phyloP scores from a whole-genome alignment of 2,113 vertebrate genomes.

The Aleadryas rufinucha region DNA sequence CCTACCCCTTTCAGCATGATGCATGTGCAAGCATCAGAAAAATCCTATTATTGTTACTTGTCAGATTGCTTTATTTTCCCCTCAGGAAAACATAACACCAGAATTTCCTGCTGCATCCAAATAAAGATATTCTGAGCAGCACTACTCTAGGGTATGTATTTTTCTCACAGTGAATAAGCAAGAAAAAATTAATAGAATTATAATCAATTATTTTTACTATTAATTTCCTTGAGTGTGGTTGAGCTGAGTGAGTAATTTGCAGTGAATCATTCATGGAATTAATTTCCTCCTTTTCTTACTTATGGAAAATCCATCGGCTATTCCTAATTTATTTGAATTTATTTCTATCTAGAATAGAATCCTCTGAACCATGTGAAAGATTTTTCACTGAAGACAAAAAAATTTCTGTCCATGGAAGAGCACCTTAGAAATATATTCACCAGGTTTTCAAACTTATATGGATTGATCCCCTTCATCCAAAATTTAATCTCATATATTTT shows the following conservation, averaged over 20 bases:
- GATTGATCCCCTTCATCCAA: not conserved
- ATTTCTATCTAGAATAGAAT: not conserved
- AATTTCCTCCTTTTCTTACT: not conserved
- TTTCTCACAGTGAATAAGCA: not conserved
- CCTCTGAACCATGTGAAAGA: not conserved
- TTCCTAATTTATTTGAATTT: not conserved
- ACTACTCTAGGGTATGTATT: not conserved
- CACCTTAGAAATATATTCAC: not conserved
- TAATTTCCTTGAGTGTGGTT: not conserved
- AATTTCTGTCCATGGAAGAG: not conserved
- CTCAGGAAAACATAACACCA: not conserved
- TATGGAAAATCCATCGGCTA: not conserved
- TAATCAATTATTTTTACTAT: constrained; percentile 4
- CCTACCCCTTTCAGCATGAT: not conserved
- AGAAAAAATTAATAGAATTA: not conserved
- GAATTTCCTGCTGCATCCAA: not conserved
- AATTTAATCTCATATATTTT: not conserved
- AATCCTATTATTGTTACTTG: not conserved
- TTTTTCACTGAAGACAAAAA: not conserved
- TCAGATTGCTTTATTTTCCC: not conserved
- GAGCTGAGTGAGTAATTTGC: not conserved
- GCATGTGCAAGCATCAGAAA: not conserved
- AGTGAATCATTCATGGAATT: not conserved
- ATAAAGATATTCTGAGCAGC: not conserved
- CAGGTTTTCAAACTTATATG: not conserved